A percentile compares a stretch with the other conserved stretches of the same genome.
Evolutionary conservation across 2,797 vertebrate species (phyloP).

Genomic region (Pachyuromys duprasi): DNA sequence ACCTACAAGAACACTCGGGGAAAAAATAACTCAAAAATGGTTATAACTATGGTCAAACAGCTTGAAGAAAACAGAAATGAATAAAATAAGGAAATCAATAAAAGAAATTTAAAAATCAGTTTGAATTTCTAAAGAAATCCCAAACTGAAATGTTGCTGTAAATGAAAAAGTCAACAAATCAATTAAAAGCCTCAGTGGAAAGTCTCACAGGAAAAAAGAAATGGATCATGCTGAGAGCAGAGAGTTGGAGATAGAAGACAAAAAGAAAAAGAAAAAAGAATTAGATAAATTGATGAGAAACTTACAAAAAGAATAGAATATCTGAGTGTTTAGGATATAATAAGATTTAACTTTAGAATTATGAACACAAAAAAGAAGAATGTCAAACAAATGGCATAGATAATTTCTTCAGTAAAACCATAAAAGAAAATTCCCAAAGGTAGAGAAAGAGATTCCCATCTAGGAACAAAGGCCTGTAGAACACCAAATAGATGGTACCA

Average conservation of each 20-base stretch:
- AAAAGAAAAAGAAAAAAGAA: not conserved
- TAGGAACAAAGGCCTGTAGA: not conserved
- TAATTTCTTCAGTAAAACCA: not conserved
- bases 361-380: not conserved
- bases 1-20: not conserved
- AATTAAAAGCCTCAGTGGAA: not conserved
- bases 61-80: not conserved
- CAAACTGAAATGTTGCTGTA: not conserved
- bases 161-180: not conserved
- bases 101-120: not conserved
- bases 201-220: not conserved
- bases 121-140: not conserved
- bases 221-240: not conserved
- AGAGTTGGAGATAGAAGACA: not conserved
- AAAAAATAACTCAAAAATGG: not conserved
- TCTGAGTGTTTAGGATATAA: not conserved
- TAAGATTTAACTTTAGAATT: not conserved
- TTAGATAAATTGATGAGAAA: not conserved
- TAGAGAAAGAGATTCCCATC: not conserved
- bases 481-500: not conserved
- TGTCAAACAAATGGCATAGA: not conserved
- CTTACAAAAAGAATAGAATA: not conserved
- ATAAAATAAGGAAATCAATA: not conserved
- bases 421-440: not conserved
- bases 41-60: not conserved